A percentile compares a stretch with the other conserved stretches of the same genome.
Conservation (phyloP, 2,888 invertebrate species). For the Callyntrura guangdongensis region DNA sequence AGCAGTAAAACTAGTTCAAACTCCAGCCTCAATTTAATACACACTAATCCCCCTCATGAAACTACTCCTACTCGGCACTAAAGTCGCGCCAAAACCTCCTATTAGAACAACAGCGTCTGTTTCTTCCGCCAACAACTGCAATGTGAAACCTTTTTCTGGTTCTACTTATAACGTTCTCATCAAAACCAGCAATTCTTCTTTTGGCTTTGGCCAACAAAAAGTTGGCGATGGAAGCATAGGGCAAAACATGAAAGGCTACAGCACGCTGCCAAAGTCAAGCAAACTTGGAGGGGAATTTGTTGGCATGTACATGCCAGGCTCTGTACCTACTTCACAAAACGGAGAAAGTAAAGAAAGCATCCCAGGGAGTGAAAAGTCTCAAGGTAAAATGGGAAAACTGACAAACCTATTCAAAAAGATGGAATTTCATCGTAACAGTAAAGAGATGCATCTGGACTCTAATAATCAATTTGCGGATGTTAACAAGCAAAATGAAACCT, state of each 20-base stretch:
- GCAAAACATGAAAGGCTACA: constrained; percentile 80
- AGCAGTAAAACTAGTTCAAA: constrained; percentile 80
- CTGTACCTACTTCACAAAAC: constrained; percentile 51
- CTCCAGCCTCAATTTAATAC: constrained; percentile 80
- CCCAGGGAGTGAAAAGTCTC: constrained; percentile 72
- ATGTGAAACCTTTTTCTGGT: constrained; percentile 70
- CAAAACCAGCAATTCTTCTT: constrained; percentile 79
- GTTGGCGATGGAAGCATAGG: constrained; percentile 59
- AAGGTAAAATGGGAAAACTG: constrained; percentile 78
- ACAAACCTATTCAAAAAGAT: constrained; percentile 80
- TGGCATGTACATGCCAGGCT: constrained; percentile 73
- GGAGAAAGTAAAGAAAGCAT: constrained; percentile 79
- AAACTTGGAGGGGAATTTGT: constrained; percentile 75
- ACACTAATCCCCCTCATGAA: constrained; percentile 34
- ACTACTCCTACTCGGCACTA: constrained; percentile 68
- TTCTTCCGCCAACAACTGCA: constrained; percentile 32
- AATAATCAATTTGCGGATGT: neutral
- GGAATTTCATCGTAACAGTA: constrained; percentile 79
- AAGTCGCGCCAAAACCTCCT: constrained; percentile 84
- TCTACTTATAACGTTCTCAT: constrained; percentile 77
- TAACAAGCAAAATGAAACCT: constrained; percentile 18
- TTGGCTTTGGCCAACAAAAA: constrained; percentile 79
- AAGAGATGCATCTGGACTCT: constrained; percentile 46
- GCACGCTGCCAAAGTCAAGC: constrained; percentile 81
- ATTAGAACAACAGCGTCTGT: constrained; percentile 79